These are phyloP conservation scores for Drosophila kambysellisi DNA, from an alignment of 2,888 invertebrate genomes.

Conservation along the genomic window DNA sequence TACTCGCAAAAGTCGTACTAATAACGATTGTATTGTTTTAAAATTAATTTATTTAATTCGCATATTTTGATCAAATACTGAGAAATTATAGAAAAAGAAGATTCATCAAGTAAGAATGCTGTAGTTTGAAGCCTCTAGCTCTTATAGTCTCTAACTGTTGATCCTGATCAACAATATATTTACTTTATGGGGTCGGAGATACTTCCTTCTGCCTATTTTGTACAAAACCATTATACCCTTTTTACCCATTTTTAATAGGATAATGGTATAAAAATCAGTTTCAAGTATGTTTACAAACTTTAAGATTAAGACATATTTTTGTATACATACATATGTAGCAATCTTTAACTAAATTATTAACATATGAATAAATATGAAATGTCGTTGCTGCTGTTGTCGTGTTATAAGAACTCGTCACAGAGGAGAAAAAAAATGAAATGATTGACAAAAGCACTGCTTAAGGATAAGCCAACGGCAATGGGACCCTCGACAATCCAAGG, in stretches of 20 bases:
- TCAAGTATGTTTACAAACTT: neutral
- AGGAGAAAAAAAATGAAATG: constrained; percentile 4
- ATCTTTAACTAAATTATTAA: constrained; percentile 65
- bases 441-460: constrained; percentile 21
- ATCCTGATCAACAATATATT: too few species aligned
- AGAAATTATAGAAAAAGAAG: neutral
- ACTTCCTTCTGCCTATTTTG: too few species aligned
- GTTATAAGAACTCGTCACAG: constrained; percentile 7
- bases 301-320: constrained; percentile 4
- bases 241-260: too few species aligned
- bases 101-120: neutral
- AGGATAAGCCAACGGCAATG: constrained; percentile 28
- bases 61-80: neutral
- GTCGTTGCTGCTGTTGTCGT: constrained; percentile 7
- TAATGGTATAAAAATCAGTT: neutral
- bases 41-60: neutral
- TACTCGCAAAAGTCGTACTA: neutral
- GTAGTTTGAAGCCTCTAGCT: too few species aligned
- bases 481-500: constrained; percentile 19
- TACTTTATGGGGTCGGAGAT: too few species aligned
- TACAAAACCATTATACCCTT: too few species aligned
- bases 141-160: too few species aligned
- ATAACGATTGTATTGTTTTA: neutral
- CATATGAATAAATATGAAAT: constrained; percentile 68
- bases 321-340: constrained; percentile 17